Evolutionary conservation across 2,888 invertebrate genomes (phyloP).

Genomic region (Branchipolynoe longqiensis): DNA sequence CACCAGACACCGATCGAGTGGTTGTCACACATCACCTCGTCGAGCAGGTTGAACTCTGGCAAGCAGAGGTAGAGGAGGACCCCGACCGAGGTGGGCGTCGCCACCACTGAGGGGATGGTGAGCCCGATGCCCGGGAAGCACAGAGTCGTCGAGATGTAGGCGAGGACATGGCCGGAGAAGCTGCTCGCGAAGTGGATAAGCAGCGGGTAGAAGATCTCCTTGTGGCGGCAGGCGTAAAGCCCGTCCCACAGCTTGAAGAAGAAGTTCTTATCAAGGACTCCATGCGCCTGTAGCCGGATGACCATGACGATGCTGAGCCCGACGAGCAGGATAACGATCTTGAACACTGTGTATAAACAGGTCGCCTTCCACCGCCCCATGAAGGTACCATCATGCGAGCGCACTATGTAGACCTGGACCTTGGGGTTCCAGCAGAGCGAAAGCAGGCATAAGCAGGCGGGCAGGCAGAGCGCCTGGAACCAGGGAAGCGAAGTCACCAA

Average conservation of each 20-base stretch:
- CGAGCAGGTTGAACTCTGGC: conserved; percentile 37
- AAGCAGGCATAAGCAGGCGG: conserved; percentile 65
- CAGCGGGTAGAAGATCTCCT: conserved; percentile 66
- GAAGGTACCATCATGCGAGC: conserved; percentile 63
- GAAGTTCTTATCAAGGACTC: conserved; percentile 66
- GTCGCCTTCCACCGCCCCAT: conserved; percentile 66
- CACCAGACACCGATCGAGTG: conserved; percentile 66
- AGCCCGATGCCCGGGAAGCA: conserved; percentile 67
- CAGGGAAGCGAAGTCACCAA: conserved; percentile 66
- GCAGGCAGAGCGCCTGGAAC: conserved; percentile 67
- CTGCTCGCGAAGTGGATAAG: conserved; percentile 65
- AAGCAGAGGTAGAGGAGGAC: conserved; percentile 66
- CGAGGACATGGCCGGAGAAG: conserved; percentile 64
- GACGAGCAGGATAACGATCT: conserved; percentile 63
- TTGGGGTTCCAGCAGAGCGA: conserved; percentile 68
- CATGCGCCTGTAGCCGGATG: conserved; percentile 65
- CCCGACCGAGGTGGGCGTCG: conserved; percentile 65
- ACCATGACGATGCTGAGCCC: conserved; percentile 67
- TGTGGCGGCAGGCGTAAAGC: conserved; percentile 62
- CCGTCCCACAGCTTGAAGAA: conserved; percentile 64
- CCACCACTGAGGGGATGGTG: conserved; percentile 66
- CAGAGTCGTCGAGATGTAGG: conserved; percentile 66
- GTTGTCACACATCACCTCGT: conserved; percentile 66
- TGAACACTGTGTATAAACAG: conserved; percentile 67
- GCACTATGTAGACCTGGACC: conserved; percentile 66